These are phyloP conservation scores for Arctocebus calabarensis DNA, from an alignment of 2,797 vertebrate species.

Conservation along the genomic window DNA sequence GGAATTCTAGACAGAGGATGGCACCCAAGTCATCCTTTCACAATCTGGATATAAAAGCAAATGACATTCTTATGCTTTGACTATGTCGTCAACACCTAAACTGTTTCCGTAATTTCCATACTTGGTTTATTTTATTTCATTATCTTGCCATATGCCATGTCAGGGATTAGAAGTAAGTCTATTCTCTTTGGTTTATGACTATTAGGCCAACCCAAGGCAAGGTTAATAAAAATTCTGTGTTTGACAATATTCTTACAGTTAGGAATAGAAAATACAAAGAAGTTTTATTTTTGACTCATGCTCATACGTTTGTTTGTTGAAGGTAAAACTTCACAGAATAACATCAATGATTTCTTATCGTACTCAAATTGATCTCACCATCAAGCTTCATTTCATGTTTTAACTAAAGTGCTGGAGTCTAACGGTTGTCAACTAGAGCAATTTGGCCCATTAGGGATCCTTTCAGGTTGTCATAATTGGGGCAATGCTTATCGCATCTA, in stretches of 20 bases:
- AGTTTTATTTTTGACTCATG: neutral
- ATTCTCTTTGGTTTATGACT: neutral
- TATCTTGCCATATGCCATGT: neutral
- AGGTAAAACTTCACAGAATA: neutral
- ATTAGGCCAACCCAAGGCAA: neutral
- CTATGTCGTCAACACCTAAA: neutral
- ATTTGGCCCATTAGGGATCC: neutral
- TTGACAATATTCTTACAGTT: neutral
- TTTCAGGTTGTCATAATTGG: neutral
- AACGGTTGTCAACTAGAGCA: neutral
- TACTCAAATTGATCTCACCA: neutral
- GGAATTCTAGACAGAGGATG: neutral
- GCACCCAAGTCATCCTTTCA: neutral
- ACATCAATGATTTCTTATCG: neutral
- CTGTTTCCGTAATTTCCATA: neutral
- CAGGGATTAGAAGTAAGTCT: neutral
- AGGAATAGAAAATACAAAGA: neutral
- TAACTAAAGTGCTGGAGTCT: neutral
- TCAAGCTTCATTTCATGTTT: neutral
- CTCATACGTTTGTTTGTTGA: neutral
- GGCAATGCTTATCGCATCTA: rapidly evolving
- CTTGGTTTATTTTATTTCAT: constrained; percentile 53
- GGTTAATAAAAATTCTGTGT: neutral
- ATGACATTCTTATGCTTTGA: neutral
- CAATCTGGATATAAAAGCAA: neutral